Evolutionary conservation across 1,140 invertebrate genomes (phyloP), one percentile per base, ranked within the genome.

Genomic region (Sarcophaga peregrina): DNA sequence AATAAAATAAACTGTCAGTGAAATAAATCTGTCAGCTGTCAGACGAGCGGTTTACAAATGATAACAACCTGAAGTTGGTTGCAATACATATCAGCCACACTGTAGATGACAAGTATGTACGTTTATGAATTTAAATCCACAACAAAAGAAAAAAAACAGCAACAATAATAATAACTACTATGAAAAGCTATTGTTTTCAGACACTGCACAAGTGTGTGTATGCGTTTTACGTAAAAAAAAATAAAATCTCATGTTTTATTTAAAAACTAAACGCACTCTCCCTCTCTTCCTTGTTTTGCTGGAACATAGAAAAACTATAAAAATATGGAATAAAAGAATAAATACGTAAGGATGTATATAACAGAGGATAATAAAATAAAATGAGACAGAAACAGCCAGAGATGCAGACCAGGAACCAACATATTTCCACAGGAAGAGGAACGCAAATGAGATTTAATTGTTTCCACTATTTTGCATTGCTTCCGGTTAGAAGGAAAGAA

Each of bases 361-460:
- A 58, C 6, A 58, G 54, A 58, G 54, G 13, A 13, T n/a, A 37
- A 37, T 37, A 58, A 58, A n/a, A 13, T 58, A n/a, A 58, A 37
- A 37, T 2, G 25, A 37, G n/a, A 58, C n/a, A 68, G 20, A 20
- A 68, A 68, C 25, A 37, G 25, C 25, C 25, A 68, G 20, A 68
- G 20, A 6, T n/a, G 6, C n/a, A 7, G 10, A 8, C 17, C n/a
- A 68, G 17, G 15, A n/a, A 62, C n/a, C 8, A 68, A 20, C 62
- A 20, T n/a, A 68, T 68, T 68, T 68, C 17, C 9, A 25, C 62
- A 68, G 62, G 62, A 68, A 78, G n/a, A 78, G 25, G 25, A 37
- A 37, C 50, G 47, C 75, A 78, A 78, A 78, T 78, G 17, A 78
- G 47, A 78, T 78, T 78, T 78, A 78, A 78, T 78, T 78, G 75